These are phyloP conservation scores for Archilochus colubris DNA, from an alignment of 2,113 vertebrate genomes.

Conservation along the genomic window DNA sequence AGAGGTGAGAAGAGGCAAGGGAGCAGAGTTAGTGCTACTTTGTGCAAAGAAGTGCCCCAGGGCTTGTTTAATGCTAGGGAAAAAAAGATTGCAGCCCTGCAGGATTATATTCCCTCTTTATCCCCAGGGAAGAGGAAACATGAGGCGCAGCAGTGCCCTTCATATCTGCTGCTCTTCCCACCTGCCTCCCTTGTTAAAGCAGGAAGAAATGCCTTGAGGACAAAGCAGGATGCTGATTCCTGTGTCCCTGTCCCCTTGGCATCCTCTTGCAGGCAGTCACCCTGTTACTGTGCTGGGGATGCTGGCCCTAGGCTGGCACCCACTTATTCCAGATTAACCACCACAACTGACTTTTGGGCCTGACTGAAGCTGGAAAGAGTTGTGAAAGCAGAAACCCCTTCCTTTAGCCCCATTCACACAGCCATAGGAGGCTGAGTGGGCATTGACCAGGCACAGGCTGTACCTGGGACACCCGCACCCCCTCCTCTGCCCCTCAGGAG, in stretches of 20 bases:
- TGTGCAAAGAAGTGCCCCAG: neutral
- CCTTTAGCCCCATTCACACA: neutral
- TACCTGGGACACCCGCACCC: too few species aligned
- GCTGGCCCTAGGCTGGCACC: neutral
- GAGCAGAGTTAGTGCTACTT: neutral
- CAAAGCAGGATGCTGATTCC: neutral
- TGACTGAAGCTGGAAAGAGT: neutral
- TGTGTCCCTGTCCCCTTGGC: neutral
- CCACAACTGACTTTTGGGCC: neutral
- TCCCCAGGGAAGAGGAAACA: neutral
- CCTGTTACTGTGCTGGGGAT: neutral
- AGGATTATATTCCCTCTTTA: constrained; percentile 3
- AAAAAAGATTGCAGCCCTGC: neutral
- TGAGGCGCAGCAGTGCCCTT: rapidly evolving
- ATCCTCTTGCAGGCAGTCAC: neutral
- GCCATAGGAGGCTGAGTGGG: neutral
- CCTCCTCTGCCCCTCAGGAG: neutral
- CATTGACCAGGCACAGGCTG: neutral
- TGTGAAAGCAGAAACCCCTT: neutral
- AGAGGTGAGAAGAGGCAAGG: neutral
- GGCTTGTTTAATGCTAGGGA: neutral
- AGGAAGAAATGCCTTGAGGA: neutral
- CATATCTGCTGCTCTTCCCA: neutral
- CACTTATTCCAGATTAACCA: neutral
- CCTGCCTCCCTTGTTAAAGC: neutral